Base-by-base conservation (phyloP, 2,888 invertebrate species). In the Apomyelois bistriatella region DNA sequence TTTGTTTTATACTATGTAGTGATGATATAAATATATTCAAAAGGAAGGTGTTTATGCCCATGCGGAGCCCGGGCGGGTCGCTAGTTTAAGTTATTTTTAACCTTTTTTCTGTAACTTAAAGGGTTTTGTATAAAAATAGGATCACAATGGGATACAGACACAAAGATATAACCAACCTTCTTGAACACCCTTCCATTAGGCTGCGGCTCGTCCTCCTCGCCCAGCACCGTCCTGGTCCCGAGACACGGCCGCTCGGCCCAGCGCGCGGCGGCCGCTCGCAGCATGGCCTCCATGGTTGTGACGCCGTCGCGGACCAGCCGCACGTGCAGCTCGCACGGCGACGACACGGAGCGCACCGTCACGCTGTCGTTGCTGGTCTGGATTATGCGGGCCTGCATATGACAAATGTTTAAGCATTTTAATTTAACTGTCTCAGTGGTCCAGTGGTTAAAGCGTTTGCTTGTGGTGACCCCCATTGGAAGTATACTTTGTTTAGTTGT, bases 171-270 rank as follows among this genome's bases (percentile, higher is more conserved):
- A 32, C 9, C 32, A 10, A 96, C 96, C 94, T 99, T 99, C 85
- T 98, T 98, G 79, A 99, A 99, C 48, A 98, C 93, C 61, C 97
- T 93, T 47, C 99, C 99, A 75, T 98, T 98, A 1, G 96, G 94
- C 79, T 99, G 99, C 10, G 94, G 87, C 79, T 99, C 99, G 76
- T 99, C 98, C 76, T 98, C 97, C 81, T 98, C 99, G 54, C 95
- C 94, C 41, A 98, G 91, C 65, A 98, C 95, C 68, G 97, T 94
- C 52, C 99, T 92, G 0, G 98, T 98, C 47, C 99, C 99, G 59
- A 98, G 92, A 67, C 97, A 97, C 53, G 92, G 93, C 65, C 94
- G 94, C 46, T 92, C 91, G 7, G 92, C 92, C 88, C 96, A 95
- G 62, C 94, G 92, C 64, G 93, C 92, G 42, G 94, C 93, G 32